These are phyloP conservation scores for Ficedula albicollis DNA, from an alignment of 2,797 vertebrate species.

Conservation along the genomic window DNA sequence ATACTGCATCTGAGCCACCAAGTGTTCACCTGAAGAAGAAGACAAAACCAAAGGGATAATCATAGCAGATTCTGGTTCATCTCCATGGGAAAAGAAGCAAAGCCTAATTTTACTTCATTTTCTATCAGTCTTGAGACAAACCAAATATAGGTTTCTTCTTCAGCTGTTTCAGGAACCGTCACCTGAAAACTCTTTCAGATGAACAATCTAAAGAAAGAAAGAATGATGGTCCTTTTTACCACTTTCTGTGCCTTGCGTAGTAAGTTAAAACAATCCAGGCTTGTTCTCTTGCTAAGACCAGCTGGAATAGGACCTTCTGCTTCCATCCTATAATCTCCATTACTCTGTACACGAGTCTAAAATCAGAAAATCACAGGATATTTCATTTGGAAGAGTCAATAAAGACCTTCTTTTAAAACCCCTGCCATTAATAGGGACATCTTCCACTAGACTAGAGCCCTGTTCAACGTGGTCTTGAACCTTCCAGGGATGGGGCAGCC, in stretches of 20 bases:
- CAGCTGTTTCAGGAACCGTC: not conserved
- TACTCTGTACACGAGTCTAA: not conserved
- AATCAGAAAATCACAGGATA: not conserved
- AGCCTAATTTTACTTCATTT: not conserved
- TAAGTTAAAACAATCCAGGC: not conserved
- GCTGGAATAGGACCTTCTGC: rapidly evolving
- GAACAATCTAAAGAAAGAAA: not conserved
- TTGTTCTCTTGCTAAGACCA: not conserved
- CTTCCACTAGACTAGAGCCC: not conserved
- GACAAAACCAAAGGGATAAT: not conserved
- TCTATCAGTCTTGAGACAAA: not conserved
- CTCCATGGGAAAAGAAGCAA: not conserved
- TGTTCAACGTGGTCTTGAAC: no score
- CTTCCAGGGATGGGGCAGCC: not conserved
- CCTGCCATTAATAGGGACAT: not conserved
- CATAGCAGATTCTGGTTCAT: not conserved
- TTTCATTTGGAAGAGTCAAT: not conserved
- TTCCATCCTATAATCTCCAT: not conserved
- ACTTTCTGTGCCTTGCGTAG: not conserved
- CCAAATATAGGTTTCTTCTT: rapidly evolving
- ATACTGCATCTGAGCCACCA: rapidly evolving
- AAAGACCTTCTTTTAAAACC: rapidly evolving
- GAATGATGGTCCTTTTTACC: not conserved
- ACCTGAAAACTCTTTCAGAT: not conserved
- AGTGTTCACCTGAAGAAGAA: not conserved